A percentile compares a stretch with the other conserved stretches of the same genome.
These are phyloP conservation scores for Erebia epiphron DNA, from an alignment of 2,888 invertebrate genomes.

Conservation along the genomic window DNA sequence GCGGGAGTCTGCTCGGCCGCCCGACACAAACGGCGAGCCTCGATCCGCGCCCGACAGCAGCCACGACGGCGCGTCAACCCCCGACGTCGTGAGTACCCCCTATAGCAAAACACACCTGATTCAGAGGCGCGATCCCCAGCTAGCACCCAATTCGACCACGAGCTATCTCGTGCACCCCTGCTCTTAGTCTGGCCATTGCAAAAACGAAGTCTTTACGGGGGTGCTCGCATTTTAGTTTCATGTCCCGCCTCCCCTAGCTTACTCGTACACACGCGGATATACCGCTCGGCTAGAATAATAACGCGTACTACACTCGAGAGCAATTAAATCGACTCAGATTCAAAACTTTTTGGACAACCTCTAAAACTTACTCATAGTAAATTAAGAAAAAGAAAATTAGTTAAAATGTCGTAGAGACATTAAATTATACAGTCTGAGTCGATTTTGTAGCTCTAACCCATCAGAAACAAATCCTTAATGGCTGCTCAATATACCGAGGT, in stretches of 20 bases:
- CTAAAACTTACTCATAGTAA: background rate
- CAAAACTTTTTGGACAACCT: background rate
- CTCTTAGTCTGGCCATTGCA: slow-evolving; percentile 90
- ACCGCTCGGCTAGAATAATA: slow-evolving; percentile 5
- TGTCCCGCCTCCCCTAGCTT: slow-evolving; percentile 79
- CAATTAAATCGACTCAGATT: background rate
- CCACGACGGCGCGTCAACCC: slow-evolving; percentile 97
- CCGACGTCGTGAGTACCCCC: slow-evolving; percentile 98
- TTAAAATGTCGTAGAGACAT: background rate
- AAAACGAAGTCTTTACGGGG: slow-evolving; percentile 87
- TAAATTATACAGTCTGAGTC: background rate
- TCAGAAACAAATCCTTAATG: background rate
- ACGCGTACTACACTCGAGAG: slow-evolving; percentile 8
- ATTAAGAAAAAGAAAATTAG: background rate
- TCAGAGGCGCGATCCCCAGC: slow-evolving; percentile 84
- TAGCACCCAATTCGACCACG: slow-evolving; percentile 87
- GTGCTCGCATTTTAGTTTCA: slow-evolving; percentile 85
- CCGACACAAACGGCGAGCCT: slow-evolving; percentile 87
- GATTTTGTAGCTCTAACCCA: background rate
- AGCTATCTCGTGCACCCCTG: slow-evolving; percentile 93
- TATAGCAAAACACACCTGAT: slow-evolving; percentile 85
- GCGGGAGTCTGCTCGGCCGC: slow-evolving; percentile 95
- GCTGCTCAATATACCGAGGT: background rate
- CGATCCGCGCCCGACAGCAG: slow-evolving; percentile 96
- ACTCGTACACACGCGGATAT: slow-evolving; percentile 46